Evolutionary conservation across 2,797 vertebrate genomes (phyloP), one percentile per base, ranked within the genome.

Genomic region (Neostethus bicornis): DNA sequence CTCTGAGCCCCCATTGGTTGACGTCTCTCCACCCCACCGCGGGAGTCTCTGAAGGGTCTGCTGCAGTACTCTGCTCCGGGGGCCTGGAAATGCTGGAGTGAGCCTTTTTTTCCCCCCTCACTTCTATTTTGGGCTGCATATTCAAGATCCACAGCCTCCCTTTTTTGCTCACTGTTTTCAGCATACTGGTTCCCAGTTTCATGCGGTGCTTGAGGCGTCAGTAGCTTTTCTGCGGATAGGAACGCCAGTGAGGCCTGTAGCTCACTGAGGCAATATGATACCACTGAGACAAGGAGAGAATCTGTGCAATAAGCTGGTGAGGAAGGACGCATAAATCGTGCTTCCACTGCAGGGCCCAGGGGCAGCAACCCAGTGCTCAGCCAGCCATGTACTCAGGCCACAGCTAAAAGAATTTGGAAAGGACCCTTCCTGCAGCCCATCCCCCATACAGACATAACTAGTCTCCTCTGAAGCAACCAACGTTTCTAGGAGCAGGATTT

Each of bases 1-100:
- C 79, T 19, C 86, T 86, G 76, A 80, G 85, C 81, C 85, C 80
- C 87, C 79, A 92, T 92, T 92, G 90, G 90, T 89, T 87, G 84
- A 69, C 64, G 61, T 83, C 81, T 89, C 87, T 87, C 87, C 87
- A 90, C 88, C 86, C 89, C 85, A 89, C 83, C 85, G 68, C 83
- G 56, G 70, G 83, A 89, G 81, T 88, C 84, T 91, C 91, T 76
- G 81, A 87, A 85, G 86, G 89, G 89, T 88, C 87, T 91, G 83
- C 89, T 91, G 89, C 87, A 91, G 87, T 62, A 75, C 81, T 84
- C 75, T 80, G 85, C 87, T 91, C 85, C 77, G 84, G 85, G 81
- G 86, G 83, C 87, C 87, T 90, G 85, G 83, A 90, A 90, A 90
- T 48, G 80, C 89, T 87, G 70, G 84, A 90, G 86, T 80, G 79